A percentile compares a stretch with the other conserved stretches of the same genome.
Evolutionary conservation across 2,113 vertebrate species (phyloP).

Genomic region (Panurus biarmicus): DNA sequence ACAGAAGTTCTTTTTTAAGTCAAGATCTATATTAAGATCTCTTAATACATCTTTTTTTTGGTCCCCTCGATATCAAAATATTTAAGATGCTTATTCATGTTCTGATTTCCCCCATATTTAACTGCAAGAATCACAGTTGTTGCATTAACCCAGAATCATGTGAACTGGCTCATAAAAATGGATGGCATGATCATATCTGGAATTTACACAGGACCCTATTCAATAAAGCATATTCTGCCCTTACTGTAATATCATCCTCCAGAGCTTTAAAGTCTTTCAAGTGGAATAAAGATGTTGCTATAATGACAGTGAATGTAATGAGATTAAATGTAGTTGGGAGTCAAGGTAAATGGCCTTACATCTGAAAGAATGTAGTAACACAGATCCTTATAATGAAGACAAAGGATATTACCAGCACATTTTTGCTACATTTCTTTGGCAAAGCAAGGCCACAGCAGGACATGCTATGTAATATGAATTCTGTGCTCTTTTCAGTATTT

Average conservation of each 20-base stretch:
- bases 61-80: not conserved
- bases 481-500: slow-evolving; percentile 17
- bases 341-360: slow-evolving; percentile 71
- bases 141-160: not conserved
- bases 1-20: not conserved
- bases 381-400: slow-evolving; percentile 66
- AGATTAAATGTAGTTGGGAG: slow-evolving; percentile 69
- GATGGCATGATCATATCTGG: slow-evolving; percentile 21
- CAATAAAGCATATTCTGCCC: slow-evolving; percentile 46
- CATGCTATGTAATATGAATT: slow-evolving; percentile 14
- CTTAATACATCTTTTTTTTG: not conserved
- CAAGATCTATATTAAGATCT: slow-evolving; percentile 15
- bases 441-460: slow-evolving; percentile 62
- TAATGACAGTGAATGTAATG: slow-evolving; percentile 67
- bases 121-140: not conserved
- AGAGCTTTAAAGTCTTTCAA: slow-evolving; percentile 69
- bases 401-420: slow-evolving; percentile 45
- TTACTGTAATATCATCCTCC: slow-evolving; percentile 57
- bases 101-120: not conserved
- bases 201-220: slow-evolving; percentile 52
- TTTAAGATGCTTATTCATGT: not conserved
- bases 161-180: slow-evolving; percentile 44
- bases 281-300: slow-evolving; percentile 65
- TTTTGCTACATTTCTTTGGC: slow-evolving; percentile 62
- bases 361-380: slow-evolving; percentile 56